Percentiles rank a stretch among this genome's conserved stretches.
phyloP scores from a whole-genome alignment of 2,888 invertebrate genomes.

The Thumatha senex region DNA sequence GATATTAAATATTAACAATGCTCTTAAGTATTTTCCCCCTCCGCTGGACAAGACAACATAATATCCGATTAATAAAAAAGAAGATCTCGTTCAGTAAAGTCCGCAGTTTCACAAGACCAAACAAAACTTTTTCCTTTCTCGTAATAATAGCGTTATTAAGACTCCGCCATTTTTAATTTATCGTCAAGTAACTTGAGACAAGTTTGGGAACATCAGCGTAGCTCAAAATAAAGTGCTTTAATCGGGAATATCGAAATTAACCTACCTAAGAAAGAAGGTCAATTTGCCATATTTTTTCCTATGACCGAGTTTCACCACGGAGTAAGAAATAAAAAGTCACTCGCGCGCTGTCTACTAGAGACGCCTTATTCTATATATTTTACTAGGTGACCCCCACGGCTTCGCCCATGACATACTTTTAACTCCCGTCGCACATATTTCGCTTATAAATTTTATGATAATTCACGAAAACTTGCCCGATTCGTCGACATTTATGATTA shows the following conservation, averaged over 20 bases:
- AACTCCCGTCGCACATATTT: too few relatives aligned
- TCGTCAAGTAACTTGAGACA: conserved; percentile 14
- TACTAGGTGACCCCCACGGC: too few relatives aligned
- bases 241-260: conserved; percentile 6
- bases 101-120: conserved; percentile 12
- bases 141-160: conserved; percentile 16
- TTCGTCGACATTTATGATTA: too few relatives aligned
- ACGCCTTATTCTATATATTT: too few relatives aligned
- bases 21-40: conserved; percentile 2
- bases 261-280: conserved; percentile 2
- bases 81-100: conserved; percentile 6
- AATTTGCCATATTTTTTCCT: not conserved
- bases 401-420: too few relatives aligned
- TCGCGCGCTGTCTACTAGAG: too few relatives aligned
- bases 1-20: not conserved
- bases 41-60: conserved; percentile 5
- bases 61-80: conserved; percentile 11
- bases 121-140: conserved; percentile 18
- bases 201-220: conserved; percentile 8
- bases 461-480: too few relatives aligned
- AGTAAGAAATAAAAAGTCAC: too few relatives aligned
- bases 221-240: conserved; percentile 10
- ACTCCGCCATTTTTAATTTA: conserved; percentile 17
- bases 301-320: too few relatives aligned
- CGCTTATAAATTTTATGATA: too few relatives aligned